Base-by-base conservation (phyloP, 2,113 vertebrate species). In the Lepisosteus osseus region DNA sequence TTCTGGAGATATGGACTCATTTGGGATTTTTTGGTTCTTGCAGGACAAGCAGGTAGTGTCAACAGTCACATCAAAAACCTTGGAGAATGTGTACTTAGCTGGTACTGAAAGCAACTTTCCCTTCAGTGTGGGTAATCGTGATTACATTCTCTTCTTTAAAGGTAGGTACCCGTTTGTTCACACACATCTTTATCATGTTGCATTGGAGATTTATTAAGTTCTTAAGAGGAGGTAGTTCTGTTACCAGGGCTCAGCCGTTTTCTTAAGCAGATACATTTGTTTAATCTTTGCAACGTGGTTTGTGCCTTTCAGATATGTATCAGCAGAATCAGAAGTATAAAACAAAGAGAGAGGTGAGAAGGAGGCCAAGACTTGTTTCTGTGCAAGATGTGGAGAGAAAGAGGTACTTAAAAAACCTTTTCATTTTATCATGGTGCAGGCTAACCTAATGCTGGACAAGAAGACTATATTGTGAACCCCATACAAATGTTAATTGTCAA, bases 11-110 rank as follows among this genome's bases (percentile, higher is more conserved):
- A 29, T 29, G 29, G 2, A 29, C 29, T 29, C 29, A 29, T 61
- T 45, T 14, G 5, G 47, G 5, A 51, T 51, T 1, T 9, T 74
- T 11, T 73, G 9, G 1, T 51, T 17, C 6, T 74, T 12, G 92
- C 65, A 44, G 71, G 3, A n/a, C 61, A 4, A 3, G 57, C 85
- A 86, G 61, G 55, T 2, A 4, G 72, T 74, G 55, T 78, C 90
- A 55, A 83, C 82, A 1, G 11, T 90, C 1, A 63, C 77, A 41
- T 93, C 93, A 13, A 59, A 67, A 2, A 0, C 80, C 59, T 72
- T 94, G 65, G 93, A 94, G 72, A 84, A 86, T 41, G 6, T 87
- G 13, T 94, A 86, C 71, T 83, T 86, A 3, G 77, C 72, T 29
- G 76, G 77, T 70, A 83, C 72, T 0, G 54, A 3, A 56, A 63